Evolutionary conservation across 1,140 invertebrate species (phyloP).

Genomic region (Trachelipus rathkii): DNA sequence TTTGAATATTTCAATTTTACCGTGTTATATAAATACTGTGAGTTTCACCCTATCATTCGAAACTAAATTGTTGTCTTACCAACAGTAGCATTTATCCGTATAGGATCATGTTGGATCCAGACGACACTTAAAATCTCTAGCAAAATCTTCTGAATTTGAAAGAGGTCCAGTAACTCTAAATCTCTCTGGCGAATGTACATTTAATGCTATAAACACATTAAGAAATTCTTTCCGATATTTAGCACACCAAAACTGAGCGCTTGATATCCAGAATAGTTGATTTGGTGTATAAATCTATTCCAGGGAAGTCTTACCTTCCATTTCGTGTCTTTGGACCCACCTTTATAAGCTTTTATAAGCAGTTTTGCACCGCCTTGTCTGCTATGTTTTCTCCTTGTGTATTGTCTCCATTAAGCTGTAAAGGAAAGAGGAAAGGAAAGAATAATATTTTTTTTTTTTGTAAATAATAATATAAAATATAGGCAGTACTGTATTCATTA

Average conservation of each 20-base stretch:
- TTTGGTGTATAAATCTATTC: slow-evolving; percentile 68
- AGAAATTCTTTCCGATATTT: slow-evolving; percentile 31
- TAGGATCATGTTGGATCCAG: no score
- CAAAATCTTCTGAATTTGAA: no score
- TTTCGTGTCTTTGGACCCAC: slow-evolving; percentile 45
- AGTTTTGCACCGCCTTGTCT: slow-evolving; percentile 83
- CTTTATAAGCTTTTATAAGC: slow-evolving; percentile 73
- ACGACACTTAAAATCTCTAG: no score
- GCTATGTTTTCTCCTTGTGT: slow-evolving; percentile 86
- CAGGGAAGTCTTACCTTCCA: slow-evolving; percentile 64
- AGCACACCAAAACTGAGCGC: slow-evolving; percentile 44
- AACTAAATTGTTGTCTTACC: no score
- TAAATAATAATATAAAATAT: background rate
- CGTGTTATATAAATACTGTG: no score
- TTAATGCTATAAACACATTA: slow-evolving; percentile 28
- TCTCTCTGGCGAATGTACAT: slow-evolving; percentile 65
- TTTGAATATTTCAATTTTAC: no score
- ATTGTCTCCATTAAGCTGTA: slow-evolving; percentile 69
- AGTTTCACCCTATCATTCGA: no score
- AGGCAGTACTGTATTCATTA: background rate
- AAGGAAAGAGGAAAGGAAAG: background rate
- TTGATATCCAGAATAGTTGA: slow-evolving; percentile 68
- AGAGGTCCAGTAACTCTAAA: no score
- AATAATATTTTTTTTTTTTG: no score
- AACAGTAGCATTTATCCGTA: no score